These are phyloP conservation scores for Zygaena filipendulae DNA, from an alignment of 2,888 invertebrate genomes.

Conservation along the genomic window DNA sequence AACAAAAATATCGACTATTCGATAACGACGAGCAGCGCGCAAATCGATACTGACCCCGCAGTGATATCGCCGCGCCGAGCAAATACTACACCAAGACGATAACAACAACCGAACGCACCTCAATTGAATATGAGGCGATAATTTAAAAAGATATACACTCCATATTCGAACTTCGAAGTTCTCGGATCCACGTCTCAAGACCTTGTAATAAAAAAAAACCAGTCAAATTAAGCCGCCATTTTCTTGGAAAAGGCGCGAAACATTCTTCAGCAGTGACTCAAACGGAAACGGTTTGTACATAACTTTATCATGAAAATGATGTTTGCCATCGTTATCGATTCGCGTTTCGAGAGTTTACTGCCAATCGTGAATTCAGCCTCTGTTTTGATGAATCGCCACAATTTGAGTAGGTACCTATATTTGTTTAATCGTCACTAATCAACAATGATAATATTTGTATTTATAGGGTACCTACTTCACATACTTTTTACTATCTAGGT, in stretches of 20 bases:
- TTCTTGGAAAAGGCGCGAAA: constrained; percentile 28
- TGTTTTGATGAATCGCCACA: constrained; percentile 46
- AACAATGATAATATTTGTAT: constrained; percentile 29
- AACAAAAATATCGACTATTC: constrained; percentile 60
- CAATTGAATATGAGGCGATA: constrained; percentile 16
- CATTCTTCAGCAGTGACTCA: constrained; percentile 25
- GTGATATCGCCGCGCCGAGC: constrained; percentile 33
- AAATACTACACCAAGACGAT: constrained; percentile 38
- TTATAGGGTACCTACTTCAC: too few relatives aligned
- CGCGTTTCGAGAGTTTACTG: constrained; percentile 29
- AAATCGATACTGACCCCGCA: constrained; percentile 54
- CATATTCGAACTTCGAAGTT: constrained; percentile 2
- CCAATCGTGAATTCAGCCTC: constrained; percentile 26
- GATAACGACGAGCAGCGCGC: constrained; percentile 43
- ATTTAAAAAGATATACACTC: constrained; percentile 2
- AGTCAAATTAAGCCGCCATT: too few relatives aligned
- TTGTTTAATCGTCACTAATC: constrained; percentile 35
- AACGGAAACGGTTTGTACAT: constrained; percentile 7
- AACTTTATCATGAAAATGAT: constrained; percentile 18
- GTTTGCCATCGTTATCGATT: constrained; percentile 23
- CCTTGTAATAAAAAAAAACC: too few relatives aligned
- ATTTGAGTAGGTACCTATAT: constrained; percentile 22
- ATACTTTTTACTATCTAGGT: too few relatives aligned
- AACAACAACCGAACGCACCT: constrained; percentile 36
- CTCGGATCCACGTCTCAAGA: too few relatives aligned